Conservation (phyloP, 2,113 vertebrate genomes). For the Ctenodactylus gundi region DNA sequence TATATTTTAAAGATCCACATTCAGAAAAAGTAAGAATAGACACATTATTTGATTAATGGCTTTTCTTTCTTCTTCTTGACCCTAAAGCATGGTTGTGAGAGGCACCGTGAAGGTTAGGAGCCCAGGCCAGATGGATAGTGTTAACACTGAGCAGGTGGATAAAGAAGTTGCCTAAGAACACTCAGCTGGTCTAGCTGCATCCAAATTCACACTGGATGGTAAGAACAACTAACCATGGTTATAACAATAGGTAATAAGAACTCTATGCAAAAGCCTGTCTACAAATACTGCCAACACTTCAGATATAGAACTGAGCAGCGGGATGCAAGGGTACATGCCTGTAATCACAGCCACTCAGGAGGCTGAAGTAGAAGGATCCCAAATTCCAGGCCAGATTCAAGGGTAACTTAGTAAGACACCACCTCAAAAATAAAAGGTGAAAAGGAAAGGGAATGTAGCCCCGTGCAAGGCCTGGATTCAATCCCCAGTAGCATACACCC, state of each 20-base stretch:
- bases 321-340: not conserved
- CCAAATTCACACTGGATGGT: not conserved
- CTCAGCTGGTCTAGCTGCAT: not conserved
- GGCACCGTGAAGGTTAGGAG: not conserved
- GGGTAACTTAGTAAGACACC: not conserved
- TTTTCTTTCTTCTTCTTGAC: not conserved
- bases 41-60: not conserved
- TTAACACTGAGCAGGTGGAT: not conserved
- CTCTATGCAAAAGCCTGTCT: not conserved
- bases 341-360: not conserved
- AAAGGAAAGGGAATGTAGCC: no score
- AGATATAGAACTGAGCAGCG: not conserved
- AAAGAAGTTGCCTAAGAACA: not conserved
- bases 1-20: not conserved
- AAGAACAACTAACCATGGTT: not conserved
- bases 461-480: not conserved
- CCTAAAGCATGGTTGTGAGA: not conserved
- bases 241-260: not conserved
- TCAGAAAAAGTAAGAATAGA: constrained; percentile 7
- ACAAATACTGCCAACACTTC: not conserved
- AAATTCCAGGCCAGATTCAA: not conserved
- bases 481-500: no score
- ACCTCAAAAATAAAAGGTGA: not conserved
- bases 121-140: not conserved
- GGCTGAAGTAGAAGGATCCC: not conserved